phyloP scores from a whole-genome alignment of 2,888 invertebrate species.

The Pimpla rufipes region DNA sequence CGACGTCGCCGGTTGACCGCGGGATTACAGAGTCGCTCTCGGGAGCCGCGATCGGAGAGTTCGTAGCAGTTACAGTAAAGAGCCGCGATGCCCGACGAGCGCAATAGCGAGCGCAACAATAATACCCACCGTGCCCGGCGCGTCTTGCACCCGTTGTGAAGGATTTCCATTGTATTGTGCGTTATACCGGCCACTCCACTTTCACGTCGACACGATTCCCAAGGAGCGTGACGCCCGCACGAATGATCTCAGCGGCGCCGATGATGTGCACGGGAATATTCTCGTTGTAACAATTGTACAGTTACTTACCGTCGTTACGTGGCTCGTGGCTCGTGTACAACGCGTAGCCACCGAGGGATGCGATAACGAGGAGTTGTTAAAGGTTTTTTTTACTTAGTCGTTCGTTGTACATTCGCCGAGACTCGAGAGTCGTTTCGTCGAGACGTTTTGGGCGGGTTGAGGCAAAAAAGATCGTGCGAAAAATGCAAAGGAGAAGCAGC shows the following conservation, averaged over 20 bases:
- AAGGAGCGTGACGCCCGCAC: not conserved
- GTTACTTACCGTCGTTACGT: too few species aligned
- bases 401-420: too few species aligned
- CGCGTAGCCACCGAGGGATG: not conserved
- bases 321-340: not conserved
- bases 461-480: not conserved
- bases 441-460: too few species aligned
- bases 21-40: not conserved
- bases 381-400: not conserved
- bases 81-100: not conserved
- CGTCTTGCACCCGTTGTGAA: not conserved
- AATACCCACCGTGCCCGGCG: not conserved
- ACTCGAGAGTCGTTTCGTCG: too few species aligned
- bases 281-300: not conserved
- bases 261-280: not conserved
- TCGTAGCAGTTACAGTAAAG: not conserved
- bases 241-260: slow-evolving; percentile 7
- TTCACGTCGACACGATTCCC: slow-evolving; percentile 7
- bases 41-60: not conserved
- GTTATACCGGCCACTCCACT: not conserved
- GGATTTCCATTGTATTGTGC: slow-evolving; percentile 12
- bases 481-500: not conserved
- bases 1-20: slow-evolving; percentile 6
- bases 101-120: not conserved
- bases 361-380: not conserved